phyloP scores from a whole-genome alignment of 1,140 invertebrate genomes.

The Drosophila seguyi region DNA sequence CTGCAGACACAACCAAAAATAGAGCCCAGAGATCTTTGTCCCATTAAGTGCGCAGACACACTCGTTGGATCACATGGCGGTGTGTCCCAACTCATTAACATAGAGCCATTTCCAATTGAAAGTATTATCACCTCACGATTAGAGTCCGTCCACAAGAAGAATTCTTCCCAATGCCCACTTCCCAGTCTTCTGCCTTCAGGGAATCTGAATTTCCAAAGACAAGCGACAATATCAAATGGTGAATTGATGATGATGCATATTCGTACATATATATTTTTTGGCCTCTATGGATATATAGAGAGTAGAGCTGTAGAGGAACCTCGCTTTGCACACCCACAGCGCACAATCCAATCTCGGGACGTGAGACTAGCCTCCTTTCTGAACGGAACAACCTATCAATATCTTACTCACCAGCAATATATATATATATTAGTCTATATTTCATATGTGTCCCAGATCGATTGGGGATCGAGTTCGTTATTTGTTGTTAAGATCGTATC shows the following conservation, averaged over 20 bases:
- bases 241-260: slow-evolving; percentile 21
- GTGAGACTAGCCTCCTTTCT: slow-evolving; percentile 17
- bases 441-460: slow-evolving; percentile 25
- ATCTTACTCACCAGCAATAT: slow-evolving; percentile 36
- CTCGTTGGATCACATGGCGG: slow-evolving; percentile 18
- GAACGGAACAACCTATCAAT: slow-evolving; percentile 28
- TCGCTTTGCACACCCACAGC: slow-evolving; percentile 16
- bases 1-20: slow-evolving; percentile 49
- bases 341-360: slow-evolving; percentile 36
- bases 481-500: slow-evolving; percentile 55
- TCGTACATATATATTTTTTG: slow-evolving; percentile 14
- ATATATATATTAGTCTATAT: slow-evolving; percentile 11
- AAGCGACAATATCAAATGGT: slow-evolving; percentile 65
- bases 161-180: slow-evolving; percentile 19
- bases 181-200: slow-evolving; percentile 13
- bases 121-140: slow-evolving; percentile 64
- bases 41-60: slow-evolving; percentile 32
- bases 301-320: slow-evolving; percentile 6
- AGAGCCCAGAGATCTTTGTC: slow-evolving; percentile 47
- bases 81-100: slow-evolving; percentile 24
- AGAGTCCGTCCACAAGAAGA: slow-evolving; percentile 63
- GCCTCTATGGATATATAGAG: not conserved
- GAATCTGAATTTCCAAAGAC: slow-evolving; percentile 59
- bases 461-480: slow-evolving; percentile 51
- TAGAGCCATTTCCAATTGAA: slow-evolving; percentile 56